Evolutionary conservation across 2,888 invertebrate species (phyloP).

Genomic region (Lithophane socia): DNA sequence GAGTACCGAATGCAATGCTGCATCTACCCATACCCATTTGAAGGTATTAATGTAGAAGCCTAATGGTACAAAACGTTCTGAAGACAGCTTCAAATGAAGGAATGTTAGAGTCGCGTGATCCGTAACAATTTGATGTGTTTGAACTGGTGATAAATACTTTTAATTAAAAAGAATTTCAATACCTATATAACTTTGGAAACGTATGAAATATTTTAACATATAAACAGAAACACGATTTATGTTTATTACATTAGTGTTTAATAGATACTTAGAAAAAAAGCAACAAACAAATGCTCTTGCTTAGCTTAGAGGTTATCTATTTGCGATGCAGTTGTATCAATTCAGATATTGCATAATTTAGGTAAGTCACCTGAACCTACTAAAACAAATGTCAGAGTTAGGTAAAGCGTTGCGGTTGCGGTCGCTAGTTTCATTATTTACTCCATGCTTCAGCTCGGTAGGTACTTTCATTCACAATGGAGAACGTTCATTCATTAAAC

Average conservation of each 20-base stretch:
- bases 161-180: not conserved
- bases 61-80: slow-evolving; percentile 9
- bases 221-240: not conserved
- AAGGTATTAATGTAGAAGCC: slow-evolving; percentile 27
- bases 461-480: slow-evolving; percentile 57
- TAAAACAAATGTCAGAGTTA: not conserved
- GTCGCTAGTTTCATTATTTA: slow-evolving; percentile 19
- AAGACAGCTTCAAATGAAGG: not conserved
- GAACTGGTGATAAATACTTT: slow-evolving; percentile 12
- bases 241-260: slow-evolving; percentile 1
- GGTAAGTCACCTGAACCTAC: not conserved
- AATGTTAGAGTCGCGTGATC: slow-evolving; percentile 23
- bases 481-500: slow-evolving; percentile 61
- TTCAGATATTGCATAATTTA: not conserved
- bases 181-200: slow-evolving; percentile 3
- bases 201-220: slow-evolving; percentile 9
- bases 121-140: slow-evolving; percentile 11
- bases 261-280: not conserved
- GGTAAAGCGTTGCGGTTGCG: not conserved
- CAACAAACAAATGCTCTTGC: not conserved
- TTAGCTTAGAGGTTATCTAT: not conserved
- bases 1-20: slow-evolving; percentile 61
- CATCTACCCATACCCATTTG: slow-evolving; percentile 30
- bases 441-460: slow-evolving; percentile 7
- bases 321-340: not conserved